Base-by-base conservation (phyloP, 2,888 invertebrate genomes). In the Sarcophaga variegata region DNA sequence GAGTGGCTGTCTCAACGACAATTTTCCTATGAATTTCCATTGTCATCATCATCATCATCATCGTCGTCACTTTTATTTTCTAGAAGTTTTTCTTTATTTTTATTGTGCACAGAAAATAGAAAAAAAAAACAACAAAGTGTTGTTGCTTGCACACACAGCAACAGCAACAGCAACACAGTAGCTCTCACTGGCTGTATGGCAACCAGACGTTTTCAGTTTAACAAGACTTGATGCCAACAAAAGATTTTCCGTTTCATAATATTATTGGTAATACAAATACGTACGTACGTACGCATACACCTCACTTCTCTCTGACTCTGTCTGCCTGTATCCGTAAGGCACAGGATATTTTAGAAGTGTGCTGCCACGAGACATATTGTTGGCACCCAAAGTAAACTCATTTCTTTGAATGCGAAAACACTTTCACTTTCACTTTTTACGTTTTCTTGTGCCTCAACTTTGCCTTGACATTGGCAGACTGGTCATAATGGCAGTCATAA, bases 381-480 rank as follows among this genome's bases (percentile, higher is more conserved):
- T 54, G 54, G 37, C 37, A 37, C 10, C 37, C 37, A 37, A 37
- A 37, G 37, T 37, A 10, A 1, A 10, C 10, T 10, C 10, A 37
- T 25, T 83, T 64, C 27, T 71, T 78, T 63, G 11, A 59, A 66
- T 69, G 20, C 22, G 72, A 83, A 76, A 75, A 82, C 81, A 89
- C 89, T 89, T 88, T 88, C 87, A 74, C 74, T 80, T 84, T 64
- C 81, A 37, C 3, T 37, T 37, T 37, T 37, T 2, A 37, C 37
- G 37, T 37, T 37, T 37, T 37, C 10, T 37, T 14, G 22, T 25
- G 3, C 2, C 6, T 37, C 6, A 22, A 47, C 79, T 79, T 83
- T 64, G 67, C 75, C 85, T 86, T 89, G 88, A 83, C 88, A 87
- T 84, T 88, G 88, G 37, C 37, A 83, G 87, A 85, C 71, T 88